Evolutionary conservation across 1,140 invertebrate genomes (phyloP).

Genomic region (Tachypleus tridentatus): DNA sequence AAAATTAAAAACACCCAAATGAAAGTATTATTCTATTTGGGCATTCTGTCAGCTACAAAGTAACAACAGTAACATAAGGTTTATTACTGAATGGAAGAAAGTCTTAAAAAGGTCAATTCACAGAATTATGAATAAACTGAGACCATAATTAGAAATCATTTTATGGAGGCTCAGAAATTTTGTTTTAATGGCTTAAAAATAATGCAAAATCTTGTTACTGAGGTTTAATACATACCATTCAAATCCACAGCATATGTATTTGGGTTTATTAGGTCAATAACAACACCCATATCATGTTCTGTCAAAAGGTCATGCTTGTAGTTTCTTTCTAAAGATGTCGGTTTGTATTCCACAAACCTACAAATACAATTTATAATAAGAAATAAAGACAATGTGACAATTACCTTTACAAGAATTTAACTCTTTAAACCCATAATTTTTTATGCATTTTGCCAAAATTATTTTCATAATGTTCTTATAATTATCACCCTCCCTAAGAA

Average conservation of each 20-base stretch:
- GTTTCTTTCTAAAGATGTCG: slow-evolving; percentile 73
- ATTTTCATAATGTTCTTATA: too few species aligned
- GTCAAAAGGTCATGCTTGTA: slow-evolving; percentile 94
- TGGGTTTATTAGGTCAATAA: slow-evolving; percentile 90
- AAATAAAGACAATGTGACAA: slow-evolving; percentile 9
- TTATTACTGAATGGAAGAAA: too few species aligned
- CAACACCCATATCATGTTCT: slow-evolving; percentile 92
- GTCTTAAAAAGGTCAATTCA: not conserved
- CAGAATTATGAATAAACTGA: not conserved
- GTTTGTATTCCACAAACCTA: slow-evolving; percentile 92
- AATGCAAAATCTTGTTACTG: not conserved
- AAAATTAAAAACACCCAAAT: too few species aligned
- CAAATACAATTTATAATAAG: slow-evolving; percentile 18
- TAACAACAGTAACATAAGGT: too few species aligned
- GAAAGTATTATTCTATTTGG: too few species aligned
- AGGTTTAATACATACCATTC: slow-evolving; percentile 24
- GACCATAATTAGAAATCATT: not conserved
- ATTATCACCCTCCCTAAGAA: too few species aligned
- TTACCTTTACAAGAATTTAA: not conserved
- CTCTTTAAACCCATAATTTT: too few species aligned
- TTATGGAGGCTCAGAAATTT: slow-evolving; percentile 2
- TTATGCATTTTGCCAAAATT: too few species aligned
- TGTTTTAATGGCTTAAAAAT: not conserved
- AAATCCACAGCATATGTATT: slow-evolving; percentile 67
- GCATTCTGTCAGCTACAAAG: too few species aligned